phyloP scores from a whole-genome alignment of 2,113 vertebrate species.

The Galeopterus variegatus region DNA sequence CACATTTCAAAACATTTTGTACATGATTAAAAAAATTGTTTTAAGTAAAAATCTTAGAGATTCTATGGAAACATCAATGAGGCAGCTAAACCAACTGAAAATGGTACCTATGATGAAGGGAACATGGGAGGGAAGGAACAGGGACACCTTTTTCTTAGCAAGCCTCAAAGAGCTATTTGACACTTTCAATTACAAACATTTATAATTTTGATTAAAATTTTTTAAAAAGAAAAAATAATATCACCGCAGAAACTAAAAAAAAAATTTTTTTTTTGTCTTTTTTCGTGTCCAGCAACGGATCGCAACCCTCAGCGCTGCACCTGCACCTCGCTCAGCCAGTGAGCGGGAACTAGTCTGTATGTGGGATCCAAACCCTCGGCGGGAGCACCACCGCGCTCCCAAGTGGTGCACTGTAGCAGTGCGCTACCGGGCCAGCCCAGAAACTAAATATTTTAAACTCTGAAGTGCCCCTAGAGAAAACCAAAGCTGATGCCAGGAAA shows the following conservation, averaged over 20 bases:
- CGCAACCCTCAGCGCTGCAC: too few species aligned
- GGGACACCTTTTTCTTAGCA: not conserved
- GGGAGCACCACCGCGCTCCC: too few species aligned
- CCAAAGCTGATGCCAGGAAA: not conserved
- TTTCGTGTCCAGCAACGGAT: too few species aligned
- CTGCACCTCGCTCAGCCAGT: too few species aligned
- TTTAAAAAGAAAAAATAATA: not conserved
- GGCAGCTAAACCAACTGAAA: not conserved
- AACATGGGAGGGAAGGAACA: not conserved
- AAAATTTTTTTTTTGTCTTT: too few species aligned
- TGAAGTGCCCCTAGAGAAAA: not conserved
- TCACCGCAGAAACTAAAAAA: not conserved
- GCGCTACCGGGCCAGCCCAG: too few species aligned
- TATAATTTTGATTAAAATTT: not conserved
- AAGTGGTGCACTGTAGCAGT: too few species aligned
- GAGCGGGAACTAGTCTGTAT: too few species aligned
- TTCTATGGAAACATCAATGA: not conserved
- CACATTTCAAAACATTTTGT: not conserved
- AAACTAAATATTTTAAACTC: constrained; percentile 6
- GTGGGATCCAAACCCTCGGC: too few species aligned
- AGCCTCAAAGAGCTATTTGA: not conserved
- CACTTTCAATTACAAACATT: not conserved
- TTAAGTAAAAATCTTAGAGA: not conserved
- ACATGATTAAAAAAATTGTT: not conserved
- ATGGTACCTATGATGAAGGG: not conserved